Evolutionary conservation across 2,888 invertebrate species (phyloP), one percentile per base, ranked within the genome.

Genomic region (Ectropis crepuscularia): DNA sequence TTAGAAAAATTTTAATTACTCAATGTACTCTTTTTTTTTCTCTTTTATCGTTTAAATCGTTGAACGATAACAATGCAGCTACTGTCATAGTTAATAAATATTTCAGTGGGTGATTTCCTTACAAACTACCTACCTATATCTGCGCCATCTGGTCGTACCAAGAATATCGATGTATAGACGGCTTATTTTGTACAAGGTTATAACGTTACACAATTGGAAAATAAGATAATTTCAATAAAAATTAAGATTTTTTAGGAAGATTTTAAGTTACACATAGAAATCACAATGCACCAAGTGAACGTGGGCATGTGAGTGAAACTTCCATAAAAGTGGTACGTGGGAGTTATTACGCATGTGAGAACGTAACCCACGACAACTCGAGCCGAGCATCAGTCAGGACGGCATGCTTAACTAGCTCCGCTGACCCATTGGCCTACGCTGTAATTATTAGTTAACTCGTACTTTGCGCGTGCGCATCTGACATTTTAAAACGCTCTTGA

Each of bases 381-480:
- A 41, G 42, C n/a, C 49, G 54, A 54, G 45, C 45, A 53, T 45
- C 45, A 43, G 36, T 10, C 53, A 43, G 11, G 7, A 53, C 43
- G 39, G 45, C 37, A 43, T 37, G 51, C 57, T 51, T 46, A 61
- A 41, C 59, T 63, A 57, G 54, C 47, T 9, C 55, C 43, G 38
- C 47, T 60, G 57, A 65, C 63, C 60, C 49, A 61, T 61, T 65
- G 63, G 47, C 63, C 60, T 61, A 55, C 48, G 63, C 58, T 16
- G 62, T 65, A 69, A 65, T 72, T 68, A 65, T 59, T 66, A 57
- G 43, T 57, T 46, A 62, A 58, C 48, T 59, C 62, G 60, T 54
- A 47, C 55, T 57, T 57, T 71, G 65, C 58, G 62, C 62, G 47
- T 49, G 65, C 65, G 60, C 73, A 74, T 73, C 69, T 74, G 72